A percentile compares a stretch with the other conserved stretches of the same genome.
Conservation (phyloP, 2,797 vertebrate genomes). For the Mallotus villosus region DNA sequence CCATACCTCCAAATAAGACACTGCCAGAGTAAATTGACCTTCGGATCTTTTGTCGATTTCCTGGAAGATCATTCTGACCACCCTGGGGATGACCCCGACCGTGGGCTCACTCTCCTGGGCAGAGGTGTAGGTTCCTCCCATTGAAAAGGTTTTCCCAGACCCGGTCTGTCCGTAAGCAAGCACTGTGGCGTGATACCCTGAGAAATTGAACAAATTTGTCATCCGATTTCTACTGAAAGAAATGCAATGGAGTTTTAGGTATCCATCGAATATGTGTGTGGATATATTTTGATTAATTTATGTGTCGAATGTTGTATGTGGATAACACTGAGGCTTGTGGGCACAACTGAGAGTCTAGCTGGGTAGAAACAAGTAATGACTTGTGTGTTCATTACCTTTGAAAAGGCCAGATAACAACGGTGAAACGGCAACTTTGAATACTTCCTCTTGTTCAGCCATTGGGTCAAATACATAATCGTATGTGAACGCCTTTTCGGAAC, state of each 20-base stretch:
- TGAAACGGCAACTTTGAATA: conserved; percentile 82
- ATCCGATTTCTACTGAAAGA: neutral
- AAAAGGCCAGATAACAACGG: conserved; percentile 87
- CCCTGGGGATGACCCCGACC: conserved; percentile 92
- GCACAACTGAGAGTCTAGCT: neutral
- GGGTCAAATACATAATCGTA: conserved; percentile 95
- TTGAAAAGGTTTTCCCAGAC: conserved; percentile 95
- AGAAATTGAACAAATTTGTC: neutral
- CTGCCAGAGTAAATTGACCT: conserved; percentile 79
- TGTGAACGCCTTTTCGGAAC: conserved; percentile 89
- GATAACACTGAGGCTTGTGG: neutral
- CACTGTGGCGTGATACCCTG: conserved; percentile 95
- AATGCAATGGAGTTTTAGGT: neutral
- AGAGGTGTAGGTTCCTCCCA: conserved; percentile 92
- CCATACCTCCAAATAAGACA: conserved; percentile 93
- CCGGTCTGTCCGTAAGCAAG: conserved; percentile 96
- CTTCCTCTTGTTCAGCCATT: conserved; percentile 89
- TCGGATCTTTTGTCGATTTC: conserved; percentile 79
- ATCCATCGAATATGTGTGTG: too few species aligned
- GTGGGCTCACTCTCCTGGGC: conserved; percentile 84
- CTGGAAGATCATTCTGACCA: conserved; percentile 84
- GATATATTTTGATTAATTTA: neutral
- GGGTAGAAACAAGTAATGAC: neutral
- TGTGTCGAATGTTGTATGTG: neutral
- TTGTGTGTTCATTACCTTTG: conserved; percentile 81